Percentiles rank a stretch among this genome's conserved stretches.
Evolutionary conservation across 2,113 vertebrate genomes (phyloP).

Genomic region (Hucho hucho): DNA sequence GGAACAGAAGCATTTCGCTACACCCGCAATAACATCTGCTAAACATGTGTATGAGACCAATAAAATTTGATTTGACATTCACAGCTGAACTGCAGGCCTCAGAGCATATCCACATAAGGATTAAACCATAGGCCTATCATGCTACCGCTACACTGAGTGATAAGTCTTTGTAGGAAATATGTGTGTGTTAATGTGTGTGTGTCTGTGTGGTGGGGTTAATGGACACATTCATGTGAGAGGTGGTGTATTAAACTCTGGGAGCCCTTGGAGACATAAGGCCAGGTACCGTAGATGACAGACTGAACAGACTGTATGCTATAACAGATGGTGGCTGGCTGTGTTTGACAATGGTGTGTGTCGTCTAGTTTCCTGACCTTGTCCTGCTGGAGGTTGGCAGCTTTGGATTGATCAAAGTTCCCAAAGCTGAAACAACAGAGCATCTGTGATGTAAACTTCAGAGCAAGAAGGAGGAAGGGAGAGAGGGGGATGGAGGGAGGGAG

Average conservation of each 20-base stretch:
- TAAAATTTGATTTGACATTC: too few species aligned
- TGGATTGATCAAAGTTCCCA: conserved; percentile 55
- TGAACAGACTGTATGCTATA: conserved; percentile 33
- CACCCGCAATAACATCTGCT: too few species aligned
- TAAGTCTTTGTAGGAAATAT: too few species aligned
- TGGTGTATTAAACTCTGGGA: conserved; percentile 45
- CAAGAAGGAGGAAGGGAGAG: conserved; percentile 7
- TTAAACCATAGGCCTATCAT: too few species aligned
- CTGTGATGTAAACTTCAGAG: conserved; percentile 39
- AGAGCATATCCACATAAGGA: too few species aligned
- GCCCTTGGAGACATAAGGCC: conserved; percentile 13
- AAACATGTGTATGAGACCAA: too few species aligned
- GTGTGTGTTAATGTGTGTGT: too few species aligned
- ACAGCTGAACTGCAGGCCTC: too few species aligned
- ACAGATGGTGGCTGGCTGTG: conserved; percentile 53
- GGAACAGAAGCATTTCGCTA: too few species aligned
- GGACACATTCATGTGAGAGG: conserved; percentile 44
- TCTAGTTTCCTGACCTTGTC: conserved; percentile 56
- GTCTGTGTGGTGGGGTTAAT: conserved; percentile 18
- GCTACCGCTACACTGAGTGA: too few species aligned
- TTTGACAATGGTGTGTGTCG: conserved; percentile 46
- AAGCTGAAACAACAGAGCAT: conserved; percentile 52
- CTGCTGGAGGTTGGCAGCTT: conserved; percentile 50
- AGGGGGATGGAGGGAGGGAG: neutral
- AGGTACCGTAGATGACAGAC: conserved; percentile 24